Evolutionary conservation across 2,888 invertebrate genomes (phyloP), one percentile per base, ranked within the genome.

Genomic region (Spodoptera picta): DNA sequence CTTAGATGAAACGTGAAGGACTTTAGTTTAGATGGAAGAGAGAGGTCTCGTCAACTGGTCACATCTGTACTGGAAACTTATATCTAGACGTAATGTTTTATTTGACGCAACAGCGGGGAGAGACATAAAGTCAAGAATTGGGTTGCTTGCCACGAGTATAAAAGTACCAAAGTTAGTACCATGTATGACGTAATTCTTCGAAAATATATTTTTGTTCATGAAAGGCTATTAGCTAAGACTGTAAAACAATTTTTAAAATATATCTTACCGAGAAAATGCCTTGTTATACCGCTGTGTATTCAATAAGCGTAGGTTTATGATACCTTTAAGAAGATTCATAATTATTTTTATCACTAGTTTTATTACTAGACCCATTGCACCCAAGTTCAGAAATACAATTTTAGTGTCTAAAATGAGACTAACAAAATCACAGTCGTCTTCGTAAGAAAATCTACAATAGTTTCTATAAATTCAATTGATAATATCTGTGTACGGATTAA

Each of bases 91-190:
- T 77, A 66, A 75, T 77, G 73, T 83, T 82, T 83, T 83, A 83
- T 82, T 76, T 79, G 78, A 77, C 75, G 83, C 75, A 82, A 83
- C 85, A 85, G 82, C 84, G 67, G 83, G 83, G 42, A 60, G 65
- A 55, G 52, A 60, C 71, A 79, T 85, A 85, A 85, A 85, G 64
- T 67, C 65, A 65, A 49, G 72, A 78, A 82, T 83, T 75, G 81
- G 77, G 71, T 72, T 66, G 60, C 65, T 61, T 60, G 67, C 49
- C 67, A 52, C 58, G 47, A 62, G 50, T 54, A 49, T 66, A 58
- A 60, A 69, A 61, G 62, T 53, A 60, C 53, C 58, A 60, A 75
- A 70, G 52, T 71, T 69, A 49, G 51, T 50, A 60, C 42, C 57
- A 51, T 61, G 55, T 62, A 53, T 62, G 58, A 61, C 60, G 62